A percentile compares a stretch with the other conserved stretches of the same genome.
These are phyloP conservation scores for Clinocottus analis DNA, from an alignment of 2,113 vertebrate genomes.

Conservation along the genomic window DNA sequence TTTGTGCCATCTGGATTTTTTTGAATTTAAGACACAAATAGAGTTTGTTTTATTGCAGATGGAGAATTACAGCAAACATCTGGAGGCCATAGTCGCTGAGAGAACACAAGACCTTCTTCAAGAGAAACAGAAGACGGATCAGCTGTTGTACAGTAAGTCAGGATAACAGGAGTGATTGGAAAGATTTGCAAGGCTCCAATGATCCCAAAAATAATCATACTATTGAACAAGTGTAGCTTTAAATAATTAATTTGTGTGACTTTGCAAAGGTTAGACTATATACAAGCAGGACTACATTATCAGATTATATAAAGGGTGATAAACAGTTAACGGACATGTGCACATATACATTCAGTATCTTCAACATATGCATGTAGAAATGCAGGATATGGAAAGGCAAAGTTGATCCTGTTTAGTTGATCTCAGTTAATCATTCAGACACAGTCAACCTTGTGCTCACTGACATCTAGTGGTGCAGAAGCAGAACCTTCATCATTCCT, in stretches of 20 bases:
- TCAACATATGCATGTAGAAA: not conserved
- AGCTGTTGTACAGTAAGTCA: slow-evolving; percentile 82
- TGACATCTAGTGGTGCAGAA: slow-evolving; percentile 61
- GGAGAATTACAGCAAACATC: slow-evolving; percentile 87
- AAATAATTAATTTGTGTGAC: not conserved
- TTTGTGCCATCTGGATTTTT: not conserved
- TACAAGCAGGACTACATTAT: not conserved
- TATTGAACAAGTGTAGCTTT: not conserved
- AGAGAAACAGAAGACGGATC: slow-evolving; percentile 86
- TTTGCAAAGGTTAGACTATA: not conserved
- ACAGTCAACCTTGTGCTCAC: too few species aligned
- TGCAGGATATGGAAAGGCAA: not conserved
- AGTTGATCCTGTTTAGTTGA: not conserved
- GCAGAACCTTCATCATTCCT: not conserved
- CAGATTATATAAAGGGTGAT: not conserved
- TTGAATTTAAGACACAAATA: not conserved
- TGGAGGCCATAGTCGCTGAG: slow-evolving; percentile 84
- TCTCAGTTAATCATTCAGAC: too few species aligned
- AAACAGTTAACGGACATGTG: not conserved
- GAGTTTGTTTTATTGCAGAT: slow-evolving; percentile 72
- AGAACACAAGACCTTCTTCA: slow-evolving; percentile 84
- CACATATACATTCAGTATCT: not conserved
- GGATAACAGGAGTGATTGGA: not conserved
- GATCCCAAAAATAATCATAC: not conserved
- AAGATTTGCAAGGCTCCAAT: not conserved